Evolutionary conservation across 1,140 invertebrate species (phyloP).

Genomic region (Dermatophagoides farinae): DNA sequence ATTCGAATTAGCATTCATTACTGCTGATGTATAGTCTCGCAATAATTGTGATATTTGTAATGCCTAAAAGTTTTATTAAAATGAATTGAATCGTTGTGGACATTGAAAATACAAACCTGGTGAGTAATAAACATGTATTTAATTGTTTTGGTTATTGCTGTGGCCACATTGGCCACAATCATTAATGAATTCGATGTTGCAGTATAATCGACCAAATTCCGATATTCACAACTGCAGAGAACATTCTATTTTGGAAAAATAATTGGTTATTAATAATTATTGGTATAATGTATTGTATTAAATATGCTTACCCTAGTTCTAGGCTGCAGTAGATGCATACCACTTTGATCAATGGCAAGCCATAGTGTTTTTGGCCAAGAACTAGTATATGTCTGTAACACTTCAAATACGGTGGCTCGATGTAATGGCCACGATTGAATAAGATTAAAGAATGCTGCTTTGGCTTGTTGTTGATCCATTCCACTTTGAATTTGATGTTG

Average conservation of each 20-base stretch:
- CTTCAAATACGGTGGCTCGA: slow-evolving; percentile 78
- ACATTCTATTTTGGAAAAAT: slow-evolving; percentile 33
- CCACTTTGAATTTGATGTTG: slow-evolving; percentile 68
- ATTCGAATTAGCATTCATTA: neutral
- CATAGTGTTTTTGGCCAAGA: slow-evolving; percentile 68
- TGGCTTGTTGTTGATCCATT: slow-evolving; percentile 60
- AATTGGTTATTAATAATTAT: slow-evolving; percentile 1
- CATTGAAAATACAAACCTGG: slow-evolving; percentile 36
- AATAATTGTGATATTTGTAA: slow-evolving; percentile 83
- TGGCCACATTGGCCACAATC: slow-evolving; percentile 40
- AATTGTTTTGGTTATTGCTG: slow-evolving; percentile 52
- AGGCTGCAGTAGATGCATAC: slow-evolving; percentile 72
- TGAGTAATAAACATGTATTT: slow-evolving; percentile 71
- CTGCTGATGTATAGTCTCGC: slow-evolving; percentile 44
- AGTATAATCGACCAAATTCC: slow-evolving; percentile 60
- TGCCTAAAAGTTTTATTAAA: slow-evolving; percentile 36
- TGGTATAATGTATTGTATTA: neutral
- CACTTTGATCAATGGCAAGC: slow-evolving; percentile 74
- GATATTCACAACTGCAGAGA: slow-evolving; percentile 69
- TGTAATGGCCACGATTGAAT: slow-evolving; percentile 81
- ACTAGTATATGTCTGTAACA: slow-evolving; percentile 88
- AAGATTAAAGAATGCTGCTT: slow-evolving; percentile 78
- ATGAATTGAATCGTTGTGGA: slow-evolving; percentile 6
- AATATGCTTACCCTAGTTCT: slow-evolving; percentile 40
- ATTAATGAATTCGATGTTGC: slow-evolving; percentile 69